These are phyloP conservation scores for Gonatopus flavifemur DNA, from an alignment of 1,140 invertebrate genomes.

Conservation along the genomic window DNA sequence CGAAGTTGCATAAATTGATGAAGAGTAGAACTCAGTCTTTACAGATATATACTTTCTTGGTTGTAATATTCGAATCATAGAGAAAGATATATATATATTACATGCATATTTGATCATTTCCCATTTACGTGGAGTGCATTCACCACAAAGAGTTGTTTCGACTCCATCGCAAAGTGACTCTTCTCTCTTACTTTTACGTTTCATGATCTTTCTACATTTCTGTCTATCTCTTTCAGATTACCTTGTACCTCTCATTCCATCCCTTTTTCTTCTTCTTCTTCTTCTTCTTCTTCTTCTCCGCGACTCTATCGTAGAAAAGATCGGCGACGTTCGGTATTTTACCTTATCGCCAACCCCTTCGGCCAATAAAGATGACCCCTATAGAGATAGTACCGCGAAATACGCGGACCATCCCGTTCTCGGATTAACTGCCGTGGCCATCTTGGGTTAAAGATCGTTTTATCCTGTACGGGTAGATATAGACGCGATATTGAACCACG, in stretches of 20 bases:
- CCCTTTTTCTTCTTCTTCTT: background rate
- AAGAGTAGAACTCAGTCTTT: no score
- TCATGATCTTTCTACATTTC: no score
- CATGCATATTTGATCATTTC: no score
- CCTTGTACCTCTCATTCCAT: background rate
- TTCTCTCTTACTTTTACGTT: no score
- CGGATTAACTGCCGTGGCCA: slow-evolving; percentile 40
- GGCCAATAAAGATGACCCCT: slow-evolving; percentile 46
- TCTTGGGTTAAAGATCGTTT: slow-evolving; percentile 38
- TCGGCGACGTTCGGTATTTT: slow-evolving; percentile 38
- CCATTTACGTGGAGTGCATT: no score
- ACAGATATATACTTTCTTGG: no score
- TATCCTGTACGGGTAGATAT: slow-evolving; percentile 19
- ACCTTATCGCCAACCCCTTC: slow-evolving; percentile 42
- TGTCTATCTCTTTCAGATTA: no score
- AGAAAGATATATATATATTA: no score
- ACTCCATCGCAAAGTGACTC: no score
- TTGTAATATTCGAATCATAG: no score
- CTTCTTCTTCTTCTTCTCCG: background rate
- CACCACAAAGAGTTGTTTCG: no score
- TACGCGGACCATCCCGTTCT: slow-evolving; percentile 36
- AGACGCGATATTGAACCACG: slow-evolving; percentile 20
- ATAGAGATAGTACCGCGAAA: slow-evolving; percentile 42
- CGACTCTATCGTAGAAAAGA: slow-evolving; percentile 32
- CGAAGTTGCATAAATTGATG: no score